Evolutionary conservation across 2,888 invertebrate species (phyloP), one percentile per base, ranked within the genome.

Genomic region (Pandemis cinnamomeana): DNA sequence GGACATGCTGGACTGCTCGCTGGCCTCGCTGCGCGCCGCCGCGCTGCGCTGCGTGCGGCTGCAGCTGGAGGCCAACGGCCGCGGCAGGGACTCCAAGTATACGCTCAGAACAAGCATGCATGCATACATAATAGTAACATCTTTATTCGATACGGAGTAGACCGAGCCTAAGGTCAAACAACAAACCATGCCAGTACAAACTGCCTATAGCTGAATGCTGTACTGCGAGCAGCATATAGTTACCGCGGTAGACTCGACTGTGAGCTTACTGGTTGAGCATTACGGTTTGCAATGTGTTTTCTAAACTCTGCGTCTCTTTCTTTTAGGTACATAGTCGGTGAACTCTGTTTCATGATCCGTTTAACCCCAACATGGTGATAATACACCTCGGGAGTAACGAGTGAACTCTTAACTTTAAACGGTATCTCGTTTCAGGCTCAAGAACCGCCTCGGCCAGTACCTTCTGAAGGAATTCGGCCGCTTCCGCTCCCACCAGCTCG

Each of bases 401-500:
- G 27, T 36, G 27, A 4, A 36, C 27, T 36, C 27, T 36, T 36
- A 36, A 36, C 3, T 36, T 48, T 13, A 5, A 1, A 48, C 48
- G 2, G 8, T 48, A 6, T 51, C 48, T 53, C 7, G 27, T 58
- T 15, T 3, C 46, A 66, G 27, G 42, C 41, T 62, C 42, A 62
- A 62, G 62, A 62, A 62, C 27, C 41, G 27, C 2, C 42, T 62
- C n/a, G 62, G 62, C 41, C 62, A 62, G 62, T 62, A 7, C 42
- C 15, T 62, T 7, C 42, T 62, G 62, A 62, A 62, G 42, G 62
- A 62, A 15, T 62, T 62, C 7, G 62, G n/a, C 2, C 15, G 42
- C 3, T 41, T 42, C 42, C 41, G 15, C 7, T 62, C 62, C n/a
- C 41, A 42, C 8, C 62, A 62, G 62, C 42, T 62, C 5, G 42